Conservation (phyloP, 1,140 invertebrate species). For the Amyelois transitella region DNA sequence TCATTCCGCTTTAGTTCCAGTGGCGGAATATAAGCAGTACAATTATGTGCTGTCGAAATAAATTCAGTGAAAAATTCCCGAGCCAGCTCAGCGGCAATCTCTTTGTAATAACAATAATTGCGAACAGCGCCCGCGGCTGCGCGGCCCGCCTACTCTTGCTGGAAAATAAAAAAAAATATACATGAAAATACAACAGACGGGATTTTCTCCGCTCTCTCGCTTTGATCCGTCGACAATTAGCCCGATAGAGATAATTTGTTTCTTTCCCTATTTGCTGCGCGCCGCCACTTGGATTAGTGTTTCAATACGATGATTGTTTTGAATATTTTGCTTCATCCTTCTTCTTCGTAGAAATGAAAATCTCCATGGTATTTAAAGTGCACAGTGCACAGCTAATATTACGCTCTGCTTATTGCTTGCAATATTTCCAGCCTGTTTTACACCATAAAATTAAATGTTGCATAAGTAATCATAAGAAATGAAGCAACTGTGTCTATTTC, state of each 20-base stretch:
- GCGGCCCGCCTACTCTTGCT: constrained; percentile 24
- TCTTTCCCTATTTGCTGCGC: constrained; percentile 46
- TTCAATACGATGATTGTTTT: constrained; percentile 60
- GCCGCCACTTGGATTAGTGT: constrained; percentile 46
- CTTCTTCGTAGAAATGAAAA: constrained; percentile 35
- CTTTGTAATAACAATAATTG: constrained; percentile 74
- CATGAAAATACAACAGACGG: constrained; percentile 45
- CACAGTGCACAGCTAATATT: not conserved
- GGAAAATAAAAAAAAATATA: constrained; percentile 42
- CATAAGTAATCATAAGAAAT: constrained; percentile 10
- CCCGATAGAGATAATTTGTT: constrained; percentile 64
- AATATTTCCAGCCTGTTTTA: constrained; percentile 6
- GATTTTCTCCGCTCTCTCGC: constrained; percentile 53
- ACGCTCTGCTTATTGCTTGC: not conserved
- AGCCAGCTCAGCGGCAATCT: constrained; percentile 66
- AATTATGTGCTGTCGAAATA: constrained; percentile 50
- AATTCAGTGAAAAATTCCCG: constrained; percentile 58
- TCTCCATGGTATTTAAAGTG: constrained; percentile 39
- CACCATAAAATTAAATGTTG: constrained; percentile 17
- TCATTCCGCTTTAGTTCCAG: not conserved
- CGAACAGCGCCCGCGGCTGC: constrained; percentile 54
- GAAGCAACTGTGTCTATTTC: not conserved
- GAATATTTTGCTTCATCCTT: constrained; percentile 34
- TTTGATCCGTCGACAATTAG: constrained; percentile 69
- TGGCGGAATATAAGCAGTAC: constrained; percentile 17